Base-by-base conservation (phyloP, 2,113 vertebrate species). In the Phylloscopus whistleri region DNA sequence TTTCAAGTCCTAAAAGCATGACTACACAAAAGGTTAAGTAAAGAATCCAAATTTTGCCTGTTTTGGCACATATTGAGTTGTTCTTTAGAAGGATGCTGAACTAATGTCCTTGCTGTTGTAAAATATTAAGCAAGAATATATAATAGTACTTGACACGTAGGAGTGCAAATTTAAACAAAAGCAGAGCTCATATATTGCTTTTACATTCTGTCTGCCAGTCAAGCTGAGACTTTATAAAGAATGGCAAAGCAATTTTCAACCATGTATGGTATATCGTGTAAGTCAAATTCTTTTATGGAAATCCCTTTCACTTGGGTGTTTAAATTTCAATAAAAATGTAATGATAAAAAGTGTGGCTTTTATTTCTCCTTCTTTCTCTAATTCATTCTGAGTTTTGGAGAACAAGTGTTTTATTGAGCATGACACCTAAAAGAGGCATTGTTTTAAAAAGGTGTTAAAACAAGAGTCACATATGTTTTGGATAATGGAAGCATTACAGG, bases 211-310 rank as follows among this genome's bases (percentile, higher is more conserved):
- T 77, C 96, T 98, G 97, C 52, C 98, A 97, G 90, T 98, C 97
- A 98, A 96, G 66, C 74, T 87, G 86, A 97, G 83, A 93, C 87
- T 95, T 98, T 97, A 96, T 96, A 95, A 97, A 95, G 89, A 97
- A 91, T 58, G 37, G 95, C 91, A 96, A 98, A 96, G 87, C 92
- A 97, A 97, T 98, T 97, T 98, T 97, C 96, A 96, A 6, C 97
- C 89, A 60, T 89, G 90, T 97, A 95, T 84, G 77, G 83, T 96
- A 82, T 96, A 97, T 92, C 24, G 1, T 95, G 93, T 97, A 97
- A 97, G 97, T 98, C 96, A 97, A 97, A 97, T 97, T 96, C 93
- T 97, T 97, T 96, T 94, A 98, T 97, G 97, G 96, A 97, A 98
- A 97, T 97, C 93, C 95, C 95, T 97, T 97, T 96, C 96, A 97